These are phyloP conservation scores for Steromphala cineraria DNA, from an alignment of 2,888 invertebrate species.

Conservation along the genomic window DNA sequence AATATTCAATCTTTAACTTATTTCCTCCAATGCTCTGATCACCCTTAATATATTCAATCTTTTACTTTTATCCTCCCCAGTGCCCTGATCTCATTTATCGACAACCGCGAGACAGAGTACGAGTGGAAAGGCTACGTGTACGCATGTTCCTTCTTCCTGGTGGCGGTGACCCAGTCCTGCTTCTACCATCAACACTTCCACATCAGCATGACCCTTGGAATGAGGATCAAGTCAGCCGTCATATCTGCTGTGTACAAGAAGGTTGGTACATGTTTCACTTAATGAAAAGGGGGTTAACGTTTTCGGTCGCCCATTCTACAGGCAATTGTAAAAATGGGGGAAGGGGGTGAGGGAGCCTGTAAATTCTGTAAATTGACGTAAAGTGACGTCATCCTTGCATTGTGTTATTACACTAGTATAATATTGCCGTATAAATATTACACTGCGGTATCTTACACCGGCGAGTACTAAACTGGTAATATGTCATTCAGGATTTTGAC, in stretches of 20 bases:
- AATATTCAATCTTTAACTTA: neutral
- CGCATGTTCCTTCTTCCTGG: slow-evolving; percentile 84
- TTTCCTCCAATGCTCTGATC: neutral
- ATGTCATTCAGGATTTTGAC: too few species aligned
- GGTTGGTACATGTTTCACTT: slow-evolving; percentile 52
- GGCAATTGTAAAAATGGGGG: too few species aligned
- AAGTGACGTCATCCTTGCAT: too few species aligned
- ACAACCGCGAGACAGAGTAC: slow-evolving; percentile 50
- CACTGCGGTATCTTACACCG: too few species aligned
- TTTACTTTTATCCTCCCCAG: neutral
- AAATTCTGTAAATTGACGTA: too few species aligned
- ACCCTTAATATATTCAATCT: neutral
- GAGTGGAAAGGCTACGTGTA: slow-evolving; percentile 92
- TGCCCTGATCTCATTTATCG: slow-evolving; percentile 29
- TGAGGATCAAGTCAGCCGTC: slow-evolving; percentile 90
- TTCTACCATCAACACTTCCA: slow-evolving; percentile 93
- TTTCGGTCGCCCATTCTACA: too few species aligned
- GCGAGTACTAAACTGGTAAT: too few species aligned
- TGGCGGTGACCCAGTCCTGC: slow-evolving; percentile 88
- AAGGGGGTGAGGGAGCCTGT: too few species aligned
- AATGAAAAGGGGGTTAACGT: too few species aligned
- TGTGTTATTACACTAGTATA: too few species aligned
- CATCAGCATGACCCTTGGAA: slow-evolving; percentile 85
- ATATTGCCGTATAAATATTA: too few species aligned
- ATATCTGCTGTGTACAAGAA: slow-evolving; percentile 94